Evolutionary conservation across 2,888 invertebrate genomes (phyloP), one percentile per base, ranked within the genome.

Genomic region (Steinernema hermaphroditum): DNA sequence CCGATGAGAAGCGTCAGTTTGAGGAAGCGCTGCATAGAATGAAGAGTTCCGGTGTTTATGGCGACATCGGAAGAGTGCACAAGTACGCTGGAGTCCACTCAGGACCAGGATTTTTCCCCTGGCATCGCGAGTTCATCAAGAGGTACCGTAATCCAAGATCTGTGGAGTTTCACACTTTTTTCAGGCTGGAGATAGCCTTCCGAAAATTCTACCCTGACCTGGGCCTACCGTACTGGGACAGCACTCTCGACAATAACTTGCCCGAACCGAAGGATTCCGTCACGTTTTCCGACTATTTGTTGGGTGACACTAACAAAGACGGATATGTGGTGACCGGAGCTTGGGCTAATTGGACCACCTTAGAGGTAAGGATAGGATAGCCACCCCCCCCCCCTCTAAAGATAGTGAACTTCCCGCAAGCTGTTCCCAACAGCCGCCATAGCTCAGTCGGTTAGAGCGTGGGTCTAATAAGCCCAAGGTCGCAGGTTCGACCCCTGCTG

Each of bases 161-260:
- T n/a, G n/a, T n/a, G n/a, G 4, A 46, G 22, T 19, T 9, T 19
- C 46, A n/a, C 37, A 8, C 12, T 37, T 12, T 4, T 6, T 74
- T 49, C 34, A 82, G 83, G 73, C 75, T 83, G 24, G 84, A 84
- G 72, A 50, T 83, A 12, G 78, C 81, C 6, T 73, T 81, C 41
- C 79, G 84, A 12, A 72, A 77, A 57, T 72, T 72, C 12, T 72
- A 87, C 6, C 86, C 86, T 0, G 77, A 81, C 29, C 81, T 87
- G 16, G 46, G 46, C n/a, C 75, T 87, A 4, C 87, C 87, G 1
- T 88, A 86, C 76, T 87, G 87, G 87, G 88, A 88, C 77, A 84
- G 85, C 14, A 84, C 86, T 0, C 77, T 87, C 32, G 88, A 88
- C 75, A 78, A 84, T 24, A 74, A 77, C 34, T 78, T 88, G 0